A percentile compares a stretch with the other conserved stretches of the same genome.
Evolutionary conservation across 2,797 vertebrate species (phyloP).

Genomic region (Thunnus albacares): DNA sequence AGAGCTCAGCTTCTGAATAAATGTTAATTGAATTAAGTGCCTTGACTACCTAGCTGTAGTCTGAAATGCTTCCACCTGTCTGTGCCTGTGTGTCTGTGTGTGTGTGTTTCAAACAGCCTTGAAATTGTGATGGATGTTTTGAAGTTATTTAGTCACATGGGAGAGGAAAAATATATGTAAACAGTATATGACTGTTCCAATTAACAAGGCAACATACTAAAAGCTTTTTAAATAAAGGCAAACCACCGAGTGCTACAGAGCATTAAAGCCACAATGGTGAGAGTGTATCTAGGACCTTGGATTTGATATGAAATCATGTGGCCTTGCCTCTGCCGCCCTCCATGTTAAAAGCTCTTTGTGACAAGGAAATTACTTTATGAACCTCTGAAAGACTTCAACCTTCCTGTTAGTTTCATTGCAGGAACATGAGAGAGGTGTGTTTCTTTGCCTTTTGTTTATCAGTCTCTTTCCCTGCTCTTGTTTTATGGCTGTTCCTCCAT

Average conservation of each 20-base stretch:
- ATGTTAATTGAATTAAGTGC: constrained; percentile 61
- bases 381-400: constrained; percentile 81
- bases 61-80: constrained; percentile 33
- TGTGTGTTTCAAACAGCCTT: constrained; percentile 27
- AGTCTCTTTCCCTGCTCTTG: constrained; percentile 43
- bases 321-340: constrained; percentile 81
- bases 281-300: constrained; percentile 79
- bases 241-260: constrained; percentile 64
- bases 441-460: constrained; percentile 39
- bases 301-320: constrained; percentile 81
- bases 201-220: constrained; percentile 80
- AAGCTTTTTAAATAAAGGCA: constrained; percentile 78
- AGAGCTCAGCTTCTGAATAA: constrained; percentile 48
- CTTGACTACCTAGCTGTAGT: constrained; percentile 27
- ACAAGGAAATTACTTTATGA: constrained; percentile 86
- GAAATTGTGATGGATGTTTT: constrained; percentile 49
- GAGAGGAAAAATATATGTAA: constrained; percentile 52
- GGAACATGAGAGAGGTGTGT: constrained; percentile 64
- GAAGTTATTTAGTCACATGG: constrained; percentile 40
- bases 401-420: constrained; percentile 71
- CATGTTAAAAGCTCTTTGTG: constrained; percentile 86
- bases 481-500: constrained; percentile 53
- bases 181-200: constrained; percentile 66
- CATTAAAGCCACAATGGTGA: constrained; percentile 76
- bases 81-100: constrained; percentile 13